These are phyloP conservation scores for Tenthredo livida DNA, from an alignment of 2,888 invertebrate genomes.

Conservation along the genomic window DNA sequence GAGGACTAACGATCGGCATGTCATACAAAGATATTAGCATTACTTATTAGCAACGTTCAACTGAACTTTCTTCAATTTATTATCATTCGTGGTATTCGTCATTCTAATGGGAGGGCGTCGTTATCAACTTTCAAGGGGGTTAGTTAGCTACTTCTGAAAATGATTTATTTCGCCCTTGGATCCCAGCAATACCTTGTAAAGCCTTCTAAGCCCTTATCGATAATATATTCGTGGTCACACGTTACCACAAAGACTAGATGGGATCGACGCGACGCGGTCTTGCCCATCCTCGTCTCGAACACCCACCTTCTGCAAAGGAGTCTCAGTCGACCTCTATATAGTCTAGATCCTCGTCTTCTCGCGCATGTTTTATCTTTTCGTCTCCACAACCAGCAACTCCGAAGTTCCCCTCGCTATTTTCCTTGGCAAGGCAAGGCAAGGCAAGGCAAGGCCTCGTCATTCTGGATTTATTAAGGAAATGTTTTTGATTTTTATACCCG, in stretches of 20 bases:
- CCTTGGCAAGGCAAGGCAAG: not conserved
- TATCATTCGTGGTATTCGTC: conserved; percentile 14
- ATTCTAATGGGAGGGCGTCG: conserved; percentile 38
- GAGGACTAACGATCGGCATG: not conserved
- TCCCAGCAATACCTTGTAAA: conserved; percentile 34
- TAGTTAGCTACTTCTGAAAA: conserved; percentile 10
- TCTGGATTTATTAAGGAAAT: conserved; percentile 19
- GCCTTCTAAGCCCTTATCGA: conserved; percentile 44
- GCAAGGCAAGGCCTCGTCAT: not conserved
- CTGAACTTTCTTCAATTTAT: conserved; percentile 10
- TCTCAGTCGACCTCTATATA: not conserved
- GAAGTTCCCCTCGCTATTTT: not conserved
- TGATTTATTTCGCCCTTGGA: conserved; percentile 42
- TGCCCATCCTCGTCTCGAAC: not conserved
- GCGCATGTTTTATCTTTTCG: not conserved
- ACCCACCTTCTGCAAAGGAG: not conserved
- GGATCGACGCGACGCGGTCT: conserved; percentile 43
- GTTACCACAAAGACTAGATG: conserved; percentile 34
- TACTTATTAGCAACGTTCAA: conserved; percentile 24
- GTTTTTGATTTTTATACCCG: not conserved
- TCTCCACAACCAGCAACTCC: not conserved
- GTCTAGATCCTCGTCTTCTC: conserved; percentile 7
- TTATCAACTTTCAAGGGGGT: conserved; percentile 34
- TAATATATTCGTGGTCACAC: conserved; percentile 51
- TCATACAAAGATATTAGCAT: conserved; percentile 1